Conservation (phyloP, 2,888 invertebrate species). For the Drosophila prostipennis region DNA sequence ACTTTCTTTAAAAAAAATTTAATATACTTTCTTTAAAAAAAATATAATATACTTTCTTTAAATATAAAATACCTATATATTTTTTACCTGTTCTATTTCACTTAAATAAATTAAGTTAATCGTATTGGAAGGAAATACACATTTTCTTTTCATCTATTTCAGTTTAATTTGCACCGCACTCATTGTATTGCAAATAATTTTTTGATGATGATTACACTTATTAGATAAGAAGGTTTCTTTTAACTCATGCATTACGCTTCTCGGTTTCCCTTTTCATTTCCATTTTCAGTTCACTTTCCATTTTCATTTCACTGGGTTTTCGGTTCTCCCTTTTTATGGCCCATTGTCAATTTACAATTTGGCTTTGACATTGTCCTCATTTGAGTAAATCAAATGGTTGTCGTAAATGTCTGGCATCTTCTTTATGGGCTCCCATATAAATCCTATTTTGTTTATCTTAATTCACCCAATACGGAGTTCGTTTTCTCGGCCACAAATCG, state of each 20-base stretch:
- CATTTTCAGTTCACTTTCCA: conserved; percentile 6
- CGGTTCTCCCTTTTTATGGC: conserved; percentile 21
- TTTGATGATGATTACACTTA: conserved; percentile 31
- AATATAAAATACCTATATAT: no score
- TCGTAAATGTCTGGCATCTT: conserved; percentile 54
- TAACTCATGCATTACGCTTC: neutral
- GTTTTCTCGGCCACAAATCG: conserved; percentile 39
- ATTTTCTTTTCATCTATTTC: conserved; percentile 1
- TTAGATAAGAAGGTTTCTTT: conserved; percentile 13
- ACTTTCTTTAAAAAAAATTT: no score
- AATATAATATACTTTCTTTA: no score
- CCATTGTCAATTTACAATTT: conserved; percentile 59
- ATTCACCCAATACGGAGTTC: conserved; percentile 59
- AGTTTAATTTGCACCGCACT: neutral
- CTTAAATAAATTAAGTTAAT: neutral
- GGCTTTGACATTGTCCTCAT: conserved; percentile 53
- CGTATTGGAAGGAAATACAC: neutral
- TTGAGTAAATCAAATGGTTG: conserved; percentile 70
- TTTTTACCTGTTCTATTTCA: neutral
- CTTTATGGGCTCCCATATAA: conserved; percentile 52
- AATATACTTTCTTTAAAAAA: no score
- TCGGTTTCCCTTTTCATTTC: conserved; percentile 14
- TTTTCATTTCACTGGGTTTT: conserved; percentile 22
- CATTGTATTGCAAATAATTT: conserved; percentile 8
- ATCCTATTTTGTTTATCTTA: conserved; percentile 71